Base-by-base conservation (phyloP, 2,113 vertebrate genomes). In the Eretmochelys imbricata region DNA sequence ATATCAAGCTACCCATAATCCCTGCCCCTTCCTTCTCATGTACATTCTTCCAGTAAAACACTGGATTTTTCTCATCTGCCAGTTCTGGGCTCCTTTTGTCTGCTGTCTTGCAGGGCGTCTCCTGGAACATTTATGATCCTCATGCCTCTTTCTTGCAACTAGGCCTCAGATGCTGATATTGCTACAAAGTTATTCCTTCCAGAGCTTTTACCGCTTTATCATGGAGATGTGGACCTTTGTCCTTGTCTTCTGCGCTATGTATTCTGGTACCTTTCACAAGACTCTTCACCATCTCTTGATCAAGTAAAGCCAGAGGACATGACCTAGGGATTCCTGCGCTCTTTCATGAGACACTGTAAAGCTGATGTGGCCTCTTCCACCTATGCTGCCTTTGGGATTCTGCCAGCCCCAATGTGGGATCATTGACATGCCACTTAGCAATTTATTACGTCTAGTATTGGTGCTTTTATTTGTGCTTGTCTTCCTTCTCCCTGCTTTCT, bases 371-470 rank as follows among this genome's bases (percentile, higher is more conserved):
- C 14, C 62, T 35, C 31, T 59, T 59, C 27, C 57, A 59, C 10
- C 12, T 35, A 17, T 35, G 14, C 65, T 17, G 13, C 62, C 29
- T 69, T 35, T n/a, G 62, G 31, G 65, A 69, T n/a, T 69, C 35
- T 9, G 14, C 46, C 87, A 0, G 49, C 31, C 25, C 55, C 87
- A 82, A 57, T 59, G 57, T 75, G 94, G 90, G 93, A 54, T 96
- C 85, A 84, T 76, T 89, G 85, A 75, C 48, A 19, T 72, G 16
- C 91, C 85, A 49, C 54, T 4, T n/a, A 84, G 76, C 54, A 96
- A 87, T 97, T 96, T 96, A 49, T 84, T 83, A 22, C 91, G 51
- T 80, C 69, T 85, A 85, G 76, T 87, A 69, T 86, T 82, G 87
- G 86, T 84, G 82, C 82, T 94, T 89, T 87, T 85, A 80, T 46